A percentile compares a stretch with the other conserved stretches of the same genome.
These are phyloP conservation scores for Bradysia coprophila DNA, from an alignment of 1,140 invertebrate genomes.

Conservation along the genomic window DNA sequence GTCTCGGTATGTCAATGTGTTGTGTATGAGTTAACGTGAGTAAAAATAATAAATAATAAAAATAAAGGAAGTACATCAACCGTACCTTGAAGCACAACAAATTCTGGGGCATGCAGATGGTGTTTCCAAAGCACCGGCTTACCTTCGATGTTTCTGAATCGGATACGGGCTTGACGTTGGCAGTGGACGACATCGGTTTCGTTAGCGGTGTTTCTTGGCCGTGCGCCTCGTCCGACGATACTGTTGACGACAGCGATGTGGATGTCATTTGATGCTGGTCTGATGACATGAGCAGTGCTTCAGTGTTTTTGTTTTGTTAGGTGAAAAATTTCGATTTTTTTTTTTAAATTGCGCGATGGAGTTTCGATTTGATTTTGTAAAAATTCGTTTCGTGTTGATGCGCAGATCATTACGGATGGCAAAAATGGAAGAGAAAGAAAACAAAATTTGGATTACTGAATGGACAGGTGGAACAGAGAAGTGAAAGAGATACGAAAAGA, in stretches of 20 bases:
- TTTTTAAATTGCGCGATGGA: conserved; percentile 10
- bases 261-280: conserved; percentile 3
- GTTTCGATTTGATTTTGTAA: conserved; percentile 13
- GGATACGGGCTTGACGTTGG: too few relatives aligned
- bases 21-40: too few relatives aligned
- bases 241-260: neutral
- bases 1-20: too few relatives aligned
- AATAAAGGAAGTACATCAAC: conserved; percentile 22
- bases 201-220: conserved; percentile 3
- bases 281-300: conserved; percentile 3
- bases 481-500: too few relatives aligned
- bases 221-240: conserved; percentile 2
- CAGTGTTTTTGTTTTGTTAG: neutral
- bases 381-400: too few relatives aligned
- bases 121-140: conserved; percentile 39
- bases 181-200: conserved; percentile 10
- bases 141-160: conserved; percentile 40
- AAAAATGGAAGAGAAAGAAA: neutral
- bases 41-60: too few relatives aligned
- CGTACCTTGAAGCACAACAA: conserved; percentile 61
- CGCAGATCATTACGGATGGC: neutral
- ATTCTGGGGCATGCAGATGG: conserved; percentile 49
- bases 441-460: too few relatives aligned
- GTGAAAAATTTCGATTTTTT: conserved; percentile 3
- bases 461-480: too few relatives aligned